Evolutionary conservation across 2,113 vertebrate genomes (phyloP), one percentile per base, ranked within the genome.

Genomic region (Hiodon tergisus): DNA sequence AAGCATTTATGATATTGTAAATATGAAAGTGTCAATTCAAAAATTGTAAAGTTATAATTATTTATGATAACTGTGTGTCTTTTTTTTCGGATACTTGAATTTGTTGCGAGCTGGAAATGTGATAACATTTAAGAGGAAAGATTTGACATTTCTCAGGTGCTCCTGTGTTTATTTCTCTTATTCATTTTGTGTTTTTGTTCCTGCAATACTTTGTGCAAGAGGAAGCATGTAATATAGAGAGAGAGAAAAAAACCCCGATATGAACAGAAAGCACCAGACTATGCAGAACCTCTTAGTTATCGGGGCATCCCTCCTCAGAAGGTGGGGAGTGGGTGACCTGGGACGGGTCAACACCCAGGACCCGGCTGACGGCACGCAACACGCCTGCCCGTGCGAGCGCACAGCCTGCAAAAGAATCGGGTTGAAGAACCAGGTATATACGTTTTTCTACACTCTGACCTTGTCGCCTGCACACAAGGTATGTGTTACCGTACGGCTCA

Each of bases 1-100:
- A 95, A 94, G 91, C 94, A 93, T 97, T 94, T 98, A 98, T 96
- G 90, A 94, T 94, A 96, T 94, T 99, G 96, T 98, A 99, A 94
- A 99, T 98, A 98, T 90, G 93, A 93, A 95, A 94, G 94, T 96
- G 94, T 95, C 94, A 93, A 95, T 94, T 94, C 94, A 94, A 94
- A 93, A 92, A 94, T 94, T 98, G 95, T 98, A 97, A 98, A 97
- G 91, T 96, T 95, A 91, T 95, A 96, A 98, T 96, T 98, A 99
- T 98, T 99, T 99, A 98, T 98, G 92, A 95, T 89, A 81, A 89
- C 89, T 88, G 90, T 94, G 85, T 88, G 90, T 92, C 92, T 89
- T 85, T 82, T 80, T 92, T 88, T 90, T 89, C 84, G 90, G 85
- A 90, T 96, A 95, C 93, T 97, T 96, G 93, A 96, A 95, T 91